Evolutionary conservation across 2,797 vertebrate species (phyloP).

Genomic region (Pelochelys cantorii): DNA sequence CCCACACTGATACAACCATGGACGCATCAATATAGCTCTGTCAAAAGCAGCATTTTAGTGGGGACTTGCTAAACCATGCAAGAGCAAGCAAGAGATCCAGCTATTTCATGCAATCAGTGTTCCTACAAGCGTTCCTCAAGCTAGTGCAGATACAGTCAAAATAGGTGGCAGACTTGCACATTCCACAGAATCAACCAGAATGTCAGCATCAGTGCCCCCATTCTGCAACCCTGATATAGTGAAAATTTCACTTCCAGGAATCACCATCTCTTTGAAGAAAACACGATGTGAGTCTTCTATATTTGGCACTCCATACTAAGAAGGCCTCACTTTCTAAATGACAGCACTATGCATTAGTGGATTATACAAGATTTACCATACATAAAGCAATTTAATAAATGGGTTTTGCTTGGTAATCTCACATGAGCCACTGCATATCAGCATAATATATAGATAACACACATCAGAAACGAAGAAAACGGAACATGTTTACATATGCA

Average conservation of each 20-base stretch:
- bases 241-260: background rate
- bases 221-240: background rate
- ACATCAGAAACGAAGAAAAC: constrained; percentile 10
- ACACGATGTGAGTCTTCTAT: background rate
- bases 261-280: constrained; percentile 14
- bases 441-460: background rate
- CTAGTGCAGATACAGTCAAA: background rate
- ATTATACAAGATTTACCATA: constrained; percentile 61
- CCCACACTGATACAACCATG: background rate
- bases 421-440: constrained; percentile 1
- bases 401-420: constrained; percentile 59
- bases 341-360: constrained; percentile 47
- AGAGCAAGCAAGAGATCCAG: background rate
- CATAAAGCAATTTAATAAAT: constrained; percentile 68
- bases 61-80: background rate
- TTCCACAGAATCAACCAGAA: background rate
- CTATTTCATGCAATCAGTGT: background rate
- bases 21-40: background rate
- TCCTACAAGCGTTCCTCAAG: background rate
- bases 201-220: background rate
- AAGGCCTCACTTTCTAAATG: constrained; percentile 36
- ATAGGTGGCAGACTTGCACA: background rate
- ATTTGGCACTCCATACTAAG: background rate
- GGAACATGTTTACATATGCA: background rate
- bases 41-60: background rate